phyloP scores from a whole-genome alignment of 1,140 invertebrate genomes.

The Anthonomus grandis region DNA sequence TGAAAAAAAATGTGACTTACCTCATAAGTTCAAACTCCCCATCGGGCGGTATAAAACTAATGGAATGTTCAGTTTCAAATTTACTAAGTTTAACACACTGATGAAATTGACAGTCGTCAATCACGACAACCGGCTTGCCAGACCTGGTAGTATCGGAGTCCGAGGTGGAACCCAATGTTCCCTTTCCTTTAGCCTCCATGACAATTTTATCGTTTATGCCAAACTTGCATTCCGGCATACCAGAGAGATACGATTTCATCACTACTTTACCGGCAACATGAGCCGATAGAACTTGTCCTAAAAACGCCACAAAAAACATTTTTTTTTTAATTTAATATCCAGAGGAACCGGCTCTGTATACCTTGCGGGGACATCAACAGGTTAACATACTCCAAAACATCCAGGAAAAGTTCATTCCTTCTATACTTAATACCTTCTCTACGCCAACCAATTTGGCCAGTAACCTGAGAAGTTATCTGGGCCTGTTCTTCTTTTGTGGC shows the following conservation, averaged over 20 bases:
- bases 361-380: slow-evolving; percentile 99
- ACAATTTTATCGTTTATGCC: slow-evolving; percentile 99
- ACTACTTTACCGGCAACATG: slow-evolving; percentile 99
- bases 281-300: slow-evolving; percentile 95
- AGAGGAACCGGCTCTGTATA: no score
- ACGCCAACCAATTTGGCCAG: slow-evolving; percentile 99
- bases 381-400: slow-evolving; percentile 99
- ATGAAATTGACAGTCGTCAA: slow-evolving; percentile 99
- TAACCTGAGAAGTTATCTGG: slow-evolving; percentile 99
- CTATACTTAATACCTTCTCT: slow-evolving; percentile 99
- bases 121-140: slow-evolving; percentile 95
- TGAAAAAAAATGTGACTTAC: slow-evolving; percentile 48
- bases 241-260: slow-evolving; percentile 99
- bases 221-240: slow-evolving; percentile 99
- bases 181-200: slow-evolving; percentile 94
- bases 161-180: slow-evolving; percentile 61
- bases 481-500: slow-evolving; percentile 99
- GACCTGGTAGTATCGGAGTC: slow-evolving; percentile 84
- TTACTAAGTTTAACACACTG: slow-evolving; percentile 99
- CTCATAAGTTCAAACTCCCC: slow-evolving; percentile 99
- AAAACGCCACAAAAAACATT: slow-evolving; percentile 32
- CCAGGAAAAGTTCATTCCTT: slow-evolving; percentile 97
- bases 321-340: no score
- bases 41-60: slow-evolving; percentile 99
- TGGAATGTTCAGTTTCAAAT: slow-evolving; percentile 99